A percentile compares a stretch with the other conserved stretches of the same genome.
Conservation (phyloP, 2,113 vertebrate genomes). For the Psammodynastes pulverulentus region DNA sequence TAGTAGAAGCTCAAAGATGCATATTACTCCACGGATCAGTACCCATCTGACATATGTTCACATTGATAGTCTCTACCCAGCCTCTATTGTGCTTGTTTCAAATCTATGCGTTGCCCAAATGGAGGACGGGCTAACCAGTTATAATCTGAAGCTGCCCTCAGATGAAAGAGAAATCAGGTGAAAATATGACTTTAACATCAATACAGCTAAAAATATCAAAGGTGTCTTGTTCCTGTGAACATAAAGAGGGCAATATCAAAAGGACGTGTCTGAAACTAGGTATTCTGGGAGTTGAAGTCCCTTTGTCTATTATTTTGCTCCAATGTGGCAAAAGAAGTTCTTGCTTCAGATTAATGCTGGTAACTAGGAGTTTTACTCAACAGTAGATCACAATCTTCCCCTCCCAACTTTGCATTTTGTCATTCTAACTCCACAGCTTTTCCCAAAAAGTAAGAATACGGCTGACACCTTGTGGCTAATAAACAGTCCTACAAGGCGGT, state of each 20-base stretch:
- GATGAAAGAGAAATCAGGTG: neutral
- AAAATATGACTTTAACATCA: neutral
- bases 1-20: neutral
- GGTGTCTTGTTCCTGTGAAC: neutral
- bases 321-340: neutral
- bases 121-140: neutral
- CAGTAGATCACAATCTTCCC: neutral
- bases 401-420: neutral
- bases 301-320: neutral
- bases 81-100: neutral
- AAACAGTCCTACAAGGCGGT: neutral
- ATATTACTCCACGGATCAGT: neutral
- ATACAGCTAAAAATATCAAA: neutral
- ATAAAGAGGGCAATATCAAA: neutral
- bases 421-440: neutral
- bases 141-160: neutral
- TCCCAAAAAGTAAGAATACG: neutral
- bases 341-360: neutral
- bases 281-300: neutral
- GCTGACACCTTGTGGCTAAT: constrained; percentile 21
- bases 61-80: neutral
- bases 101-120: neutral
- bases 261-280: neutral
- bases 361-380: neutral
- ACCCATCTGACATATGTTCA: neutral